Percentiles rank a stretch among this genome's conserved stretches.
phyloP scores from a whole-genome alignment of 2,888 invertebrate genomes.

The Eilema caniola region DNA sequence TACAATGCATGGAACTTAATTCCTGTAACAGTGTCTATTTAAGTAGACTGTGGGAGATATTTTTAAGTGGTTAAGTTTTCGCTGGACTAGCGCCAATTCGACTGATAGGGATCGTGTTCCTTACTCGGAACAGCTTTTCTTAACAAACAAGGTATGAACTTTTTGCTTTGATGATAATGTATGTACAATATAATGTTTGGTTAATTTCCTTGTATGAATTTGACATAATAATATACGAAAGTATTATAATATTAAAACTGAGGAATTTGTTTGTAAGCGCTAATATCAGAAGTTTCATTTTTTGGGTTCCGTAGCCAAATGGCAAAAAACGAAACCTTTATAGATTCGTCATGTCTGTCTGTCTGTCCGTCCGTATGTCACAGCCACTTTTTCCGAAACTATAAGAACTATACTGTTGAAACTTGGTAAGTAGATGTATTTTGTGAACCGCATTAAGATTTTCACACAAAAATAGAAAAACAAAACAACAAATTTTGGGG shows the following conservation, averaged over 20 bases:
- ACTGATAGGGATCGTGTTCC: conserved; percentile 58
- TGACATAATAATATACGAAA: background rate
- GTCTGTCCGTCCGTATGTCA: too few species aligned
- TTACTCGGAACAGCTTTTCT: conserved; percentile 52
- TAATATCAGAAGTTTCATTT: too few species aligned
- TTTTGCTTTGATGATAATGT: conserved; percentile 32
- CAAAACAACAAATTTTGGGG: too few species aligned
- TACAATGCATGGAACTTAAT: conserved; percentile 34
- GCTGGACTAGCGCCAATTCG: conserved; percentile 66
- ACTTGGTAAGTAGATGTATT: too few species aligned
- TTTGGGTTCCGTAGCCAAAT: too few species aligned
- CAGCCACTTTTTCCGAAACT: too few species aligned
- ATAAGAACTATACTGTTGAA: too few species aligned
- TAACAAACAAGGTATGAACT: conserved; percentile 51
- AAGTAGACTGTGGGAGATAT: conserved; percentile 59
- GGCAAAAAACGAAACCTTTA: too few species aligned
- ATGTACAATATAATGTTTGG: background rate
- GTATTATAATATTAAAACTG: background rate
- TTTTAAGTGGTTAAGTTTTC: conserved; percentile 70
- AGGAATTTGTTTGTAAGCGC: too few species aligned
- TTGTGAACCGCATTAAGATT: too few species aligned
- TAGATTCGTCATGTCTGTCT: too few species aligned
- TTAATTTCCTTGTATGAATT: background rate
- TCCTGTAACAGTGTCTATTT: conserved; percentile 28
- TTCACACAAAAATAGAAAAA: too few species aligned